These are phyloP conservation scores for Ceryle rudis DNA, from an alignment of 2,797 vertebrate genomes.

Conservation along the genomic window DNA sequence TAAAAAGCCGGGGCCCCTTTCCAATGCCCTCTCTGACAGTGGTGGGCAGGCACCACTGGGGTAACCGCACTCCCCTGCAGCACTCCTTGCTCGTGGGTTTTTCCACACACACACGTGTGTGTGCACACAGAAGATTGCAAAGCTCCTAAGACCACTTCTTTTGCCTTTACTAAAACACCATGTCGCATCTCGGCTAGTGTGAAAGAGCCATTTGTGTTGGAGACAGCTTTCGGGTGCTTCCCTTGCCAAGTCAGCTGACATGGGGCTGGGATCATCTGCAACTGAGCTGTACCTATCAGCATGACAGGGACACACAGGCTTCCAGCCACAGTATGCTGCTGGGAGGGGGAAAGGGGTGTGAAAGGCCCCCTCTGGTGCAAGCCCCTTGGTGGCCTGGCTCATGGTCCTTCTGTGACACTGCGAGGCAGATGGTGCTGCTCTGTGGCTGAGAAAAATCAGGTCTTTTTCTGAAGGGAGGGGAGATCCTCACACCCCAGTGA, in stretches of 20 bases:
- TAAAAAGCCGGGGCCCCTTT: not conserved
- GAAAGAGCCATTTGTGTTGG: not conserved
- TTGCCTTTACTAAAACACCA: not conserved
- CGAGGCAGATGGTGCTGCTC: not conserved
- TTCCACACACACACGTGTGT: accelerated
- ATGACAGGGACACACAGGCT: not conserved
- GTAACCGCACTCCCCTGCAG: accelerated
- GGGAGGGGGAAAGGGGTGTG: accelerated
- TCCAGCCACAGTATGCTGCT: not conserved
- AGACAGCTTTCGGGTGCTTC: not conserved
- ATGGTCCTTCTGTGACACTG: accelerated
- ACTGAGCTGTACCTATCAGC: not conserved
- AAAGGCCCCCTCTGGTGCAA: not conserved
- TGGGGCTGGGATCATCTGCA: not conserved
- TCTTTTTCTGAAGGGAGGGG: not conserved
- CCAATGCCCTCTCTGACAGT: not conserved
- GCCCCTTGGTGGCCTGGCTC: not conserved
- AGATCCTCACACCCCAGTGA: not conserved
- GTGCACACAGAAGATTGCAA: not conserved
- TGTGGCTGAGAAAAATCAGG: not conserved
- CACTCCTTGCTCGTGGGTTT: not conserved
- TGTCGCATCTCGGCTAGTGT: not conserved
- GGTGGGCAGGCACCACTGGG: accelerated
- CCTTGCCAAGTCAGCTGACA: not conserved
- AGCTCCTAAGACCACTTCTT: not conserved